Base-by-base conservation (phyloP, 1,140 invertebrate genomes). In the Saccostrea cuccullata region DNA sequence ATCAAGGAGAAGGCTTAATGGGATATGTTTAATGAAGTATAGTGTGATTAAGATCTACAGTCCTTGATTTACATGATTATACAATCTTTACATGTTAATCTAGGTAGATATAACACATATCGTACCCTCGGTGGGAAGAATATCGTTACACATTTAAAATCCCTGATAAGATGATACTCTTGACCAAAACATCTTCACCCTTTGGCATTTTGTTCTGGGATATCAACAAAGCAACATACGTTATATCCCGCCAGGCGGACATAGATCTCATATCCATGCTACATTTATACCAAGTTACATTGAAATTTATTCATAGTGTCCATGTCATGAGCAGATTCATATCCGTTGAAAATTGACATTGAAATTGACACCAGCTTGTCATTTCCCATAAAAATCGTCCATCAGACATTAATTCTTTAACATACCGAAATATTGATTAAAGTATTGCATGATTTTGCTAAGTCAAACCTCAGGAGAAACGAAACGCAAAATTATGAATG, bases 11-110 rank as follows among this genome's bases (percentile, higher is more conserved):
- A 77, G 26, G 23, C 11, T 77, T 12, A 23, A 15, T 77, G 26
- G 23, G 70, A 26, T 77, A 77, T 30, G 70, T 30, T 77, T 77
- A 77, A 77, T 77, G 70, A 77, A 36, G 70, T 36, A 77, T 77
- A 2, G 26, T 30, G 13, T 77, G 26, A 30, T 26, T 36, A 77
- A 20, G 58, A 64, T 64, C 58, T 64, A 47, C 47, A 47, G 17
- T 17, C n/a, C 58, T 64, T 64, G 17, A 64, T 64, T 64, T 64
- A 64, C 58, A 64, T 64, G 15, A 64, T 64, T 64, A 64, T 64
- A 64, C 58, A 64, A 64, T 64, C n/a, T 64, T 20, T n/a, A 20
- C 17, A 20, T 20, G n/a, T 64, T 64, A 17, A 60, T 60, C 17
- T 20, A 64, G 8, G 13, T 60, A 60, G 6, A 20, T 64, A 5